Percentiles rank a stretch among this genome's conserved stretches.
Evolutionary conservation across 2,888 invertebrate genomes (phyloP).

Genomic region (Leptinotarsa haldemani): DNA sequence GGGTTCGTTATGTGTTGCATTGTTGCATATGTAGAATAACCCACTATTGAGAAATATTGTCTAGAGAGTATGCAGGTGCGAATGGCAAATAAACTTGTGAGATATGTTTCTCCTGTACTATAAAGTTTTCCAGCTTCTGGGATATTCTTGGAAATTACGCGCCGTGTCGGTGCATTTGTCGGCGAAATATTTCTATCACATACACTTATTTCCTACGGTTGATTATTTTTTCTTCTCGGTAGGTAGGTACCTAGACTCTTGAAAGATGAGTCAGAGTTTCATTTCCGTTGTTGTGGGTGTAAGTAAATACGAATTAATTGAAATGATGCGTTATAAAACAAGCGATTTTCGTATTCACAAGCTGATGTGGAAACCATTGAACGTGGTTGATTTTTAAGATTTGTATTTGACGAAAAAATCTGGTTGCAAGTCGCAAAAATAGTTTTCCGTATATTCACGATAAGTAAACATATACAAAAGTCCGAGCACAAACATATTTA

Average conservation of each 20-base stretch:
- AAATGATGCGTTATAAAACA: no score
- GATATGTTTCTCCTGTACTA: conserved; percentile 11
- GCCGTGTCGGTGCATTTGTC: not conserved
- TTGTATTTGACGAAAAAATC: no score
- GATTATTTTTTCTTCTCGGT: conserved; percentile 11
- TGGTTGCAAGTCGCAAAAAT: no score
- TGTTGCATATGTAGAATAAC: no score
- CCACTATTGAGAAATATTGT: not conserved
- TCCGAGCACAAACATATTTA: no score
- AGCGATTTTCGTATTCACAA: no score
- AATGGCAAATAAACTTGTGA: conserved; percentile 3
- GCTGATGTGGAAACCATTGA: no score
- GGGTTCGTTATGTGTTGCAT: no score
- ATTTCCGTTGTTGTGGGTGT: not conserved
- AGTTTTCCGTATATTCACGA: no score
- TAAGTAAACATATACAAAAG: no score
- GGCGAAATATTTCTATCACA: conserved; percentile 6
- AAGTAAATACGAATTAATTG: not conserved
- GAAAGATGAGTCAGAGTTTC: not conserved
- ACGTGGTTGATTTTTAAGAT: no score
- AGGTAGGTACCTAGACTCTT: not conserved
- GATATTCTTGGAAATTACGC: conserved; percentile 16
- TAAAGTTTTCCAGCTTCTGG: conserved; percentile 4
- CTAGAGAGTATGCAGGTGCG: conserved; percentile 4
- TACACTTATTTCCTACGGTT: conserved; percentile 2